Evolutionary conservation across 1,140 invertebrate genomes (phyloP), one percentile per base, ranked within the genome.

Genomic region (Calycopis cecrops): DNA sequence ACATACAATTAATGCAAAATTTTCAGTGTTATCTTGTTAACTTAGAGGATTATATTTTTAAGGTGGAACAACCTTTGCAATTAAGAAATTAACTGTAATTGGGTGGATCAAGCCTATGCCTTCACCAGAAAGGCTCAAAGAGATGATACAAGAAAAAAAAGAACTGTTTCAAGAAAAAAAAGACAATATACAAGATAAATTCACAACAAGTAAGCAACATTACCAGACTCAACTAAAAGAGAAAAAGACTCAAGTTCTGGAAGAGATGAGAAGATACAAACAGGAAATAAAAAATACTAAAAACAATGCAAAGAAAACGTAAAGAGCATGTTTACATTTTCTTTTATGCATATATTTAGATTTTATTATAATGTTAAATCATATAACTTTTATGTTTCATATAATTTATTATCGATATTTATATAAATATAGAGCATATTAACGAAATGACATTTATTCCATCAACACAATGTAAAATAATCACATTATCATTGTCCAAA

Each of bases 41-140:
- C 49, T 47, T 21, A 17, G 44, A 11, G 14, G n/a, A 55, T 48
- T 54, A 16, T 60, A 48, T 40, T 79, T 82, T 40, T 37, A n/a
- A 89, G 92, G 91, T 72, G 93, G 92, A 21, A 94, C 93, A 16
- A 94, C 93, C 17, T 76, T 91, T 65, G 90, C 91, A 9, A 94
- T 95, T 51, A 92, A 91, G 54, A 92, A 91, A 67, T 77, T 95
- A 55, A 89, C 89, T 67, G 88, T 88, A 52, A 88, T 89, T 63
- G 93, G 93, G 11, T 92, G 91, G 71, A 92, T 95, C 53, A 92
- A 91, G 76, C 92, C 92, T 54, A 89, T 93, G 3, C 91, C 92
- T 8, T 89, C 90, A 40, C 87, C 80, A 50, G 89, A 91, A 62
- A 75, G 90, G 59, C 74, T 93, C 0, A 91, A 90, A 70, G 88